Conservation (phyloP, 1,140 invertebrate species). For the Drosophila punjabiensis region DNA sequence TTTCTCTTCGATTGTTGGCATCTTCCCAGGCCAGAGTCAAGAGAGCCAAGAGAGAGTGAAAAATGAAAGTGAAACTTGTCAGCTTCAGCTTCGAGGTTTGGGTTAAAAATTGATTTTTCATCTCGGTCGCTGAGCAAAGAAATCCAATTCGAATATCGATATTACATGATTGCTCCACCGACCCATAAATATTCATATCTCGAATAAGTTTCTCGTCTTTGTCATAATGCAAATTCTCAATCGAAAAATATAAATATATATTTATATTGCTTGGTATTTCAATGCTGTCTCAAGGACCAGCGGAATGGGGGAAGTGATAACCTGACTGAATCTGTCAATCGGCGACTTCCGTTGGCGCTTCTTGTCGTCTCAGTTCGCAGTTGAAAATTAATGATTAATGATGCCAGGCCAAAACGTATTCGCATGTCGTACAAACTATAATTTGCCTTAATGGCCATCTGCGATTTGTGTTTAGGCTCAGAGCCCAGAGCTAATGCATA, state of each 20-base stretch:
- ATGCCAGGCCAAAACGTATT: slow-evolving; percentile 24
- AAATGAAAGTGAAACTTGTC: slow-evolving; percentile 77
- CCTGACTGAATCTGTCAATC: slow-evolving; percentile 45
- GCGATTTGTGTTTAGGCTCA: slow-evolving; percentile 42
- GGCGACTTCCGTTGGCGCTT: slow-evolving; percentile 57
- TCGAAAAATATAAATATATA: background rate
- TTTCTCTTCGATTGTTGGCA: slow-evolving; percentile 60
- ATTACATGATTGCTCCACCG: slow-evolving; percentile 60
- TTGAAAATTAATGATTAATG: slow-evolving; percentile 51
- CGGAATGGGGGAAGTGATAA: slow-evolving; percentile 46
- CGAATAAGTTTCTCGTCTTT: slow-evolving; percentile 17
- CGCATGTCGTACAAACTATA: slow-evolving; percentile 32
- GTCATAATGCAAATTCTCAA: slow-evolving; percentile 64
- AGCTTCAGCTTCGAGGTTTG: slow-evolving; percentile 6
- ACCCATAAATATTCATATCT: slow-evolving; percentile 43
- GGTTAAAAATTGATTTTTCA: slow-evolving; percentile 55
- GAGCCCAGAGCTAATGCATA: slow-evolving; percentile 30
- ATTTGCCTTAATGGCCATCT: slow-evolving; percentile 45
- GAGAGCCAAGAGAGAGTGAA: slow-evolving; percentile 35
- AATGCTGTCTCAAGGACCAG: slow-evolving; percentile 49
- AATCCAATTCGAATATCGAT: slow-evolving; percentile 50
- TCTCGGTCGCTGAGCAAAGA: slow-evolving; percentile 44
- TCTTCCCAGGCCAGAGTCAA: slow-evolving; percentile 51
- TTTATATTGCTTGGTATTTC: slow-evolving; percentile 17
- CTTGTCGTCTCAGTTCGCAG: slow-evolving; percentile 20